Evolutionary conservation across 1,140 invertebrate genomes (phyloP), one percentile per base, ranked within the genome.

Genomic region (Hesperophylax magnus): DNA sequence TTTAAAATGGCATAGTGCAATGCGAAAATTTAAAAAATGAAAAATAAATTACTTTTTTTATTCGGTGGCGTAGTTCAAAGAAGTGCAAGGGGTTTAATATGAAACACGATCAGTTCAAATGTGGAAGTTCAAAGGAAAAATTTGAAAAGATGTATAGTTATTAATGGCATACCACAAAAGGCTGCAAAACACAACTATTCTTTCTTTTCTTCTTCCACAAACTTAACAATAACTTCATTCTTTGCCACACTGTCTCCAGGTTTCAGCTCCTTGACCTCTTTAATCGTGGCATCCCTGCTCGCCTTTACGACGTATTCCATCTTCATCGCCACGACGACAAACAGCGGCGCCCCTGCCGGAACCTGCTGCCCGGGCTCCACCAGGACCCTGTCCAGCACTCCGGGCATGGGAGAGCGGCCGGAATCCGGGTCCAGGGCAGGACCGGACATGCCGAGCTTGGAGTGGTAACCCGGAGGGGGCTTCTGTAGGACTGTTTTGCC

Each of bases 241-340:
- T 98, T 98, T 2, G 92, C 88, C 9, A 99, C 95, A 83, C 94
- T 97, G 78, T 97, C 95, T 7, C 97, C 97, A 80, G 92, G 88
- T 77, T 93, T 92, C 85, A 93, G 94, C 4, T 72, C 58, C 0
- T 93, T 89, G 56, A 98, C 89, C 3, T 93, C 92, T 67, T 95
- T 92, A 14, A 99, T 92, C 4, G 91, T 92, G 53, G 95, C 97
- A 86, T 94, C 92, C 31, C 92, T 90, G 11, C 94, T 93, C 7
- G 97, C 96, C 85, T 95, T 94, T 4, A 99, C 94, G 1, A 98
- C 93, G 88, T 98, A 95, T 93, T 99, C 98, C 98, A 99, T 99
- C 92, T 99, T 99, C 98, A 99, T 99, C 9, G 98, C 98, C 80
- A 98, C 97, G 86, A 99, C 94, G 58, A 98, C 94, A 54, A 98